Base-by-base conservation (phyloP, 2,113 vertebrate genomes). In the Crypturellus undulatus region DNA sequence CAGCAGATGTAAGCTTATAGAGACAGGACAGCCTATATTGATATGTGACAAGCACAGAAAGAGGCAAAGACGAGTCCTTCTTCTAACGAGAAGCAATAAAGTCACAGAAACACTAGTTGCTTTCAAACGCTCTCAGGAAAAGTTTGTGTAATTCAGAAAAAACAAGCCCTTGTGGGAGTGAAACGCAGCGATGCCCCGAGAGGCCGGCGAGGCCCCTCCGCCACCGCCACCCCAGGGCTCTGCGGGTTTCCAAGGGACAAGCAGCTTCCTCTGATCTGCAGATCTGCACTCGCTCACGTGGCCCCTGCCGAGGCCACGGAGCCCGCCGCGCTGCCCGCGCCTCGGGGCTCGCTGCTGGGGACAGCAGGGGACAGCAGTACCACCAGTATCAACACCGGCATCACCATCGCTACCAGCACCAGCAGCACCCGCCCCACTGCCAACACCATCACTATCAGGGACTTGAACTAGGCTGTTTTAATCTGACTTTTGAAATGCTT, bases 71-170 rank as follows among this genome's bases (percentile, higher is more conserved):
- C 38, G 3, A 11, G 8, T 6, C 71, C 72, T 2, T 52, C 21
- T 36, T 9, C n/a, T 42, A 30, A 11, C 51, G 12, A 1, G 38
- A 36, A 43, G 65, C 84, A 70, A 2, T 2, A 22, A 13, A 49
- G 67, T 19, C 71, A 30, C 52, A 12, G 19, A 58, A 79, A 51
- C 3, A 25, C 17, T 2, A 10, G 12, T 32, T 67, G 69, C 60
- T 45, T 20, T 3, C 71, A 60, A 11, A 36, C 0, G 3, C 40
- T 13, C 42, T 56, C 24, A 1, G 30, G 10, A 28, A 6, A 26
- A 18, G 45, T 4, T 67, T 4, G 22, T 1, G 15, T 0, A 5
- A n/a, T 2, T 2, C 45, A 51, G 60, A 51, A 15, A 1, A 1
- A 18, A 58, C 5, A 12, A 38, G 21, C 18, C 60, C 8, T 22